Evolutionary conservation across 1,140 invertebrate species (phyloP).

Genomic region (Lordiphosa clarofinis): DNA sequence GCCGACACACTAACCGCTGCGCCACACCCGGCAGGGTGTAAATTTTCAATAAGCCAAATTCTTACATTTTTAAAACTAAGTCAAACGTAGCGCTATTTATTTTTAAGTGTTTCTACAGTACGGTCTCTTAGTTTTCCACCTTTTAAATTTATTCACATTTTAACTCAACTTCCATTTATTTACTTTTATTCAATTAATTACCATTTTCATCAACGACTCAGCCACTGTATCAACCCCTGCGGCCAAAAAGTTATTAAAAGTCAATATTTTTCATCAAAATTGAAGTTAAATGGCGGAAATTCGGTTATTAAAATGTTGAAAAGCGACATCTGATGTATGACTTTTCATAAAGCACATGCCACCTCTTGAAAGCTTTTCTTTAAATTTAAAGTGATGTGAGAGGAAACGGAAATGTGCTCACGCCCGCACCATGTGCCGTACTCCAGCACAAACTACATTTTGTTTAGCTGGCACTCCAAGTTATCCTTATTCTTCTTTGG

Average conservation of each 20-base stretch:
- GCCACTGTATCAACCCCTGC: constrained; percentile 35
- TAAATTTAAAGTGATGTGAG: constrained; percentile 14
- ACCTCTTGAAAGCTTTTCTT: background rate
- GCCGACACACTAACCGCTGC: too few relatives aligned
- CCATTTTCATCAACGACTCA: constrained; percentile 28
- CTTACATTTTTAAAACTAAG: too few relatives aligned
- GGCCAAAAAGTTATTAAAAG: constrained; percentile 61
- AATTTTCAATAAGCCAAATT: too few relatives aligned
- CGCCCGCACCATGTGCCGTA: constrained; percentile 34
- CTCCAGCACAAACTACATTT: constrained; percentile 36
- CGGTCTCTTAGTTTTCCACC: too few relatives aligned
- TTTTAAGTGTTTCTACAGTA: too few relatives aligned
- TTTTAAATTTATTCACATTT: too few relatives aligned
- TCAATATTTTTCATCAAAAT: constrained; percentile 55
- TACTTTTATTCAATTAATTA: constrained; percentile 38
- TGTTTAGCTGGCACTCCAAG: constrained; percentile 42
- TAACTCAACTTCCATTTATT: background rate
- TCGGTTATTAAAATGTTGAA: constrained; percentile 57
- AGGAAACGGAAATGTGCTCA: constrained; percentile 60
- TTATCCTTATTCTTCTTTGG: constrained; percentile 4
- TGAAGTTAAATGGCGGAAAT: constrained; percentile 72
- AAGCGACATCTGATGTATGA: constrained; percentile 42
- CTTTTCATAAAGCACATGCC: constrained; percentile 27
- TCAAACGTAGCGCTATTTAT: too few relatives aligned
- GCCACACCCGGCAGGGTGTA: too few relatives aligned